A percentile compares a stretch with the other conserved stretches of the same genome.
Conservation (phyloP, 1,140 invertebrate species). For the Heliconius congener region DNA sequence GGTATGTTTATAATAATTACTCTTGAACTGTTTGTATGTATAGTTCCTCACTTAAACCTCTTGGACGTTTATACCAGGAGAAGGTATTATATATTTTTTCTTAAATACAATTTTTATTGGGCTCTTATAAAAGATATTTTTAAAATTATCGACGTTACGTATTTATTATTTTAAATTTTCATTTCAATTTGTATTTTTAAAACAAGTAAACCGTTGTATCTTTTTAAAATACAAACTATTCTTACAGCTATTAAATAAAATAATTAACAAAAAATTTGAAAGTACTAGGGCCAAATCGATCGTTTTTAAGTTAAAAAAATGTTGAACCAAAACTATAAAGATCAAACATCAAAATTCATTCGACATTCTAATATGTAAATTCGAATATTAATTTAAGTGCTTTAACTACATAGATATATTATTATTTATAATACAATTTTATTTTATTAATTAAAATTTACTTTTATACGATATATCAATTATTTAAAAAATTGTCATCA, state of each 20-base stretch:
- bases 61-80: too few species aligned
- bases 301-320: not conserved
- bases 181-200: too few species aligned
- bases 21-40: too few species aligned
- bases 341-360: constrained; percentile 9
- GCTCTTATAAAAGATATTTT: not conserved
- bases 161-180: too few species aligned
- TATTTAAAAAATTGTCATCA: not conserved
- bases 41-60: too few species aligned
- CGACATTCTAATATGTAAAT: constrained; percentile 31
- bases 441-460: constrained; percentile 2
- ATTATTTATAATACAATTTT: constrained; percentile 30
- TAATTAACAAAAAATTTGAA: not conserved
- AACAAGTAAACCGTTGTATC: too few species aligned
- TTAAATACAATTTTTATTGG: not conserved
- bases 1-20: not conserved
- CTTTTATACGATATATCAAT: not conserved
- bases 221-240: not conserved
- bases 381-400: constrained; percentile 38
- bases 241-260: not conserved
- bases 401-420: constrained; percentile 34
- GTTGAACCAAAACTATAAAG: not conserved
- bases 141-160: not conserved
- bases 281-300: not conserved
- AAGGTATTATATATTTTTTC: too few species aligned